Percentiles rank a stretch among this genome's conserved stretches.
Evolutionary conservation across 2,888 invertebrate genomes (phyloP).

Genomic region (Celastrina argiolus): DNA sequence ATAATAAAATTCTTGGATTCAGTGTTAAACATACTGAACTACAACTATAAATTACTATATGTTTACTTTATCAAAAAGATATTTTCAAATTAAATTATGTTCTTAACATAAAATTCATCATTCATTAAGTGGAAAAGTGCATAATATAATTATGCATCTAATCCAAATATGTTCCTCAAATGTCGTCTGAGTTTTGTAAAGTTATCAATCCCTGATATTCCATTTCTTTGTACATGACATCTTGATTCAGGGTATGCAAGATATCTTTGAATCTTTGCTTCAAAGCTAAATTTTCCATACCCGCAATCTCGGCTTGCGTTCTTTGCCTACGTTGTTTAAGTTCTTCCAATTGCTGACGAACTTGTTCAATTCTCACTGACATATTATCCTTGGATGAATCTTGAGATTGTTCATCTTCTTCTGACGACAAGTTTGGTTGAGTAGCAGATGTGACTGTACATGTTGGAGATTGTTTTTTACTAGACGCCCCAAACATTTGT

Average conservation of each 20-base stretch:
- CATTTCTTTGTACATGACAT: conserved; percentile 88
- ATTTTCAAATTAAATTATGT: no score
- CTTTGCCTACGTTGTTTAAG: conserved; percentile 84
- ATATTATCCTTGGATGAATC: conserved; percentile 72
- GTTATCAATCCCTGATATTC: conserved; percentile 74
- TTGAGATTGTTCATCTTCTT: conserved; percentile 55
- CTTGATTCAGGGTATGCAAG: conserved; percentile 86
- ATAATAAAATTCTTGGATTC: no score
- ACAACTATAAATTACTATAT: no score
- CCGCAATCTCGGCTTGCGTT: conserved; percentile 89
- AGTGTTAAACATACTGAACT: no score
- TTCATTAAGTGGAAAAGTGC: neutral
- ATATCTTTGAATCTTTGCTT: conserved; percentile 90
- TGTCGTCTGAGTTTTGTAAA: conserved; percentile 63
- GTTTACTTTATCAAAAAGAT: no score
- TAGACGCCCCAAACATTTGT: conserved; percentile 49
- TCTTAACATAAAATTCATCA: no score
- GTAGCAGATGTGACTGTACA: conserved; percentile 38
- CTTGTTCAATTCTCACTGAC: conserved; percentile 81
- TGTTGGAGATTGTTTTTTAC: conserved; percentile 39
- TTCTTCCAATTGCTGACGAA: conserved; percentile 86
- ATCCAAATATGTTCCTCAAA: conserved; percentile 41
- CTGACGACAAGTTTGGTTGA: conserved; percentile 49
- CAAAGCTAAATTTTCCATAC: conserved; percentile 90
- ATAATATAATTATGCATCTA: neutral